Evolutionary conservation across 2,113 vertebrate genomes (phyloP), one percentile per base, ranked within the genome.

Genomic region (Pithys albifrons): DNA sequence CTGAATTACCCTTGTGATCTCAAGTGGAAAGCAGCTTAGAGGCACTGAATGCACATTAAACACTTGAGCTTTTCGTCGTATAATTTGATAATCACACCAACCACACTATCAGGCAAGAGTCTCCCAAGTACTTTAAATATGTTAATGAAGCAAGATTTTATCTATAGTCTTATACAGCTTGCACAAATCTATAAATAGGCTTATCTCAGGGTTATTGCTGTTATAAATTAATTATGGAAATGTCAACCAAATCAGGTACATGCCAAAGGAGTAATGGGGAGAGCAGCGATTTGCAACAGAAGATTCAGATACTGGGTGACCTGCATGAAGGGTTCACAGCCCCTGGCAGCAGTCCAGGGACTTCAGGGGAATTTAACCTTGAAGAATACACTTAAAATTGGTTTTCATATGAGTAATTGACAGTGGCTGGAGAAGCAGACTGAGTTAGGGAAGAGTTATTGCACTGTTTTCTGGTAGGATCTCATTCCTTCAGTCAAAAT

Each of bases 341-440:
- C 97, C 94, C 98, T 98, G 98, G 98, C 98, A 97, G 95, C 97
- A 94, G 96, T 98, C 97, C 95, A 93, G 15, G 2, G 37, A 84
- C 96, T 91, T 91, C 2, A 3, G 91, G 97, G 95, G 97, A 97
- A 97, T 98, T 98, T 98, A 98, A 99, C 98, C 98, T 98, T 98
- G 98, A 97, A 94, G 95, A 92, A 85, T 95, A 96, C 78, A 95
- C 84, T 97, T 95, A 85, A 91, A 97, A 95, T 93, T 75, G 79
- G 55, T 70, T 94, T 96, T 73, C 46, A 69, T 77, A 46, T 18
- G 18, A 93, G 92, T 89, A 92, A 96, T 10, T 80, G 91, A 90
- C 81, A 91, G 77, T 69, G 71, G 81, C 57, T 93, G 54, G 77
- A 81, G 77, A 94, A 96, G 49, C 67, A 75, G 88, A 93, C 83